These are phyloP conservation scores for Andrena trimmerana DNA, from an alignment of 2,888 invertebrate species.

Conservation along the genomic window DNA sequence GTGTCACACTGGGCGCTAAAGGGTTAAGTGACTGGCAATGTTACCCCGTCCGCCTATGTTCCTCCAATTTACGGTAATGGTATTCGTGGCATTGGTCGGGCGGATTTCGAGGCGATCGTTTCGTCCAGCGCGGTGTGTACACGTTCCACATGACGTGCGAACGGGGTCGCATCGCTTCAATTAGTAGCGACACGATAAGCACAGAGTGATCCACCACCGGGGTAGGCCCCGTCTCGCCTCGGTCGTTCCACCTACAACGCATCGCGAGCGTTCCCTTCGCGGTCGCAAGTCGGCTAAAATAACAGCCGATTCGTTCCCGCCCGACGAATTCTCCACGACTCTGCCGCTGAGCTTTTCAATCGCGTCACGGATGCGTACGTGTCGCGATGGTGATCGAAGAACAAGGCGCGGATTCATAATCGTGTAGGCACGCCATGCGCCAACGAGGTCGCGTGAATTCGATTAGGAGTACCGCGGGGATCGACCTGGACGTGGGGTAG, in stretches of 20 bases:
- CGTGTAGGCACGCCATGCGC: conserved; percentile 39
- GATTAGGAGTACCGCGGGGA: conserved; percentile 57
- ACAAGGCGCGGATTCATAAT: conserved; percentile 17
- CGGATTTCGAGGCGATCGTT: not conserved
- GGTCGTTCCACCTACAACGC: conserved; percentile 14
- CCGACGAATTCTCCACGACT: not conserved
- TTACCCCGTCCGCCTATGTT: too few relatives aligned
- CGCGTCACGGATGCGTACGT: not conserved
- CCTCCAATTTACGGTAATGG: too few relatives aligned
- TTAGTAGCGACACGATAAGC: conserved; percentile 33
- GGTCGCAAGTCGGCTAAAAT: not conserved
- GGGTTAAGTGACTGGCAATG: too few relatives aligned
- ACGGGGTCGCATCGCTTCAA: conserved; percentile 66
- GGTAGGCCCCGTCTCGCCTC: conserved; percentile 16
- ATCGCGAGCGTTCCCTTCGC: conserved; percentile 10
- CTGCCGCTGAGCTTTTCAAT: conserved; percentile 12
- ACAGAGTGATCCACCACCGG: conserved; percentile 36
- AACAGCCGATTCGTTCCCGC: not conserved
- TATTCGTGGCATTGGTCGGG: not conserved
- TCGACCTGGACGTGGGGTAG: not conserved
- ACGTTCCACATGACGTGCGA: conserved; percentile 63
- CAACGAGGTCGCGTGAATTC: conserved; percentile 52
- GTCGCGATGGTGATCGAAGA: conserved; percentile 9
- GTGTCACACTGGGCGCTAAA: too few relatives aligned
- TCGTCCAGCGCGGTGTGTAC: not conserved